Percentiles rank a stretch among this genome's conserved stretches.
Evolutionary conservation across 2,888 invertebrate species (phyloP).

Genomic region (Rugalucina vietnamica): DNA sequence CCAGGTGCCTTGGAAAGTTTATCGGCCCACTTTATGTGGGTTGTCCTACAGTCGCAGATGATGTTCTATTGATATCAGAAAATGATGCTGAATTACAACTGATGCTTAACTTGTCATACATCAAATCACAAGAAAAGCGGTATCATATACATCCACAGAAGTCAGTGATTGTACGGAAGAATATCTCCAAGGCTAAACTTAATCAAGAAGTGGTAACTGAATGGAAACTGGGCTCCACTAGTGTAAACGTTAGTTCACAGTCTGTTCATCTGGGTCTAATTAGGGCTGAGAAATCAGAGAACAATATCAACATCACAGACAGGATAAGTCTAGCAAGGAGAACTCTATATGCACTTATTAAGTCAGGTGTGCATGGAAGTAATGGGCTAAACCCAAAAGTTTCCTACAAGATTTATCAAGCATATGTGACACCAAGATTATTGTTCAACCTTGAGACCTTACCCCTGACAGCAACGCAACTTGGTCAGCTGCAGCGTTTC

Average conservation of each 20-base stretch:
- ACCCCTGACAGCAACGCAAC: background rate
- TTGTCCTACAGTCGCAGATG: conserved; percentile 23
- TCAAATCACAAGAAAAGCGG: background rate
- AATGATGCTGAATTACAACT: conserved; percentile 1
- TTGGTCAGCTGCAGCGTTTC: background rate
- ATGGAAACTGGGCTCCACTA: background rate
- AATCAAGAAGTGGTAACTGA: background rate
- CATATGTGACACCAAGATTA: conserved; percentile 7
- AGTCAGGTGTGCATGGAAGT: conserved; percentile 13
- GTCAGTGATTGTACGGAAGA: background rate
- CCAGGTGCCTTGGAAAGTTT: background rate
- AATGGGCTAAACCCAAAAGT: conserved; percentile 26
- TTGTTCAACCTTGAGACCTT: conserved; percentile 19
- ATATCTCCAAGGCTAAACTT: background rate
- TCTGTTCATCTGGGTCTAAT: conserved; percentile 12
- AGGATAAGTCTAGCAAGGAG: conserved; percentile 10
- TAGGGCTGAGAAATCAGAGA: background rate
- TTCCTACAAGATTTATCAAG: conserved; percentile 20
- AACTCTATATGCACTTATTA: conserved; percentile 16
- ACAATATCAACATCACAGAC: background rate
- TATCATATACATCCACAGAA: conserved; percentile 18
- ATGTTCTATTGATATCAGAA: background rate
- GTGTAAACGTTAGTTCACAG: background rate
- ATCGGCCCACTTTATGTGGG: conserved; percentile 4
- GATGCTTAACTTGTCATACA: background rate